phyloP scores from a whole-genome alignment of 2,888 invertebrate species.

The Thymelicus acteon region DNA sequence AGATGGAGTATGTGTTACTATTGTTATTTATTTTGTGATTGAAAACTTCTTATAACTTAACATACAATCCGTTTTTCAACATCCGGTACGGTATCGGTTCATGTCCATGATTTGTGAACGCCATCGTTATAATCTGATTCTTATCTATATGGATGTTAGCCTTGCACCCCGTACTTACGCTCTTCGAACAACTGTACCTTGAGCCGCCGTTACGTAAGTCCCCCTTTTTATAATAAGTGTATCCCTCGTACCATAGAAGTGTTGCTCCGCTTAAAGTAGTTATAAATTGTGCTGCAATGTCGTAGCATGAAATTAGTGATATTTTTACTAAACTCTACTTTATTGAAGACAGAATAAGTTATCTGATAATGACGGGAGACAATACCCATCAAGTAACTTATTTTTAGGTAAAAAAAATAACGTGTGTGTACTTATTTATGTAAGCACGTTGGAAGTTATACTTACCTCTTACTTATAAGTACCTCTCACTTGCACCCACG shows the following conservation, averaged over 20 bases:
- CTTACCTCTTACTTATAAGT: no score
- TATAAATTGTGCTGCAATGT: constrained; percentile 14
- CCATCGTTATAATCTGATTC: constrained; percentile 36
- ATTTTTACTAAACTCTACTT: no score
- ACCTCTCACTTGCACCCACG: no score
- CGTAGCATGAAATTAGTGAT: neutral
- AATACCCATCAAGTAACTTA: neutral
- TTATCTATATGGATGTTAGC: constrained; percentile 34
- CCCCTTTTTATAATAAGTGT: constrained; percentile 28
- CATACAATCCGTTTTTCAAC: neutral
- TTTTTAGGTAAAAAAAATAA: neutral
- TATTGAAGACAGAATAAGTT: no score
- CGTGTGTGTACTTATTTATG: no score
- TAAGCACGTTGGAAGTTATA: no score
- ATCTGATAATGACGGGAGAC: no score
- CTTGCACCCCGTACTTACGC: constrained; percentile 16
- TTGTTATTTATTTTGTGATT: no score
- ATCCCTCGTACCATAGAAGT: constrained; percentile 15
- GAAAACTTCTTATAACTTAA: neutral
- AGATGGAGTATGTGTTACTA: no score
- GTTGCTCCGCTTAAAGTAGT: neutral
- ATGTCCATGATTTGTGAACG: constrained; percentile 42
- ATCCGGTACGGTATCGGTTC: constrained; percentile 41
- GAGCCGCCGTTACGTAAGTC: constrained; percentile 1
- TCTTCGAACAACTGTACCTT: constrained; percentile 28